These are phyloP conservation scores for Pseudomyrmex cubaensis DNA, from an alignment of 1,140 invertebrate genomes.

Conservation along the genomic window DNA sequence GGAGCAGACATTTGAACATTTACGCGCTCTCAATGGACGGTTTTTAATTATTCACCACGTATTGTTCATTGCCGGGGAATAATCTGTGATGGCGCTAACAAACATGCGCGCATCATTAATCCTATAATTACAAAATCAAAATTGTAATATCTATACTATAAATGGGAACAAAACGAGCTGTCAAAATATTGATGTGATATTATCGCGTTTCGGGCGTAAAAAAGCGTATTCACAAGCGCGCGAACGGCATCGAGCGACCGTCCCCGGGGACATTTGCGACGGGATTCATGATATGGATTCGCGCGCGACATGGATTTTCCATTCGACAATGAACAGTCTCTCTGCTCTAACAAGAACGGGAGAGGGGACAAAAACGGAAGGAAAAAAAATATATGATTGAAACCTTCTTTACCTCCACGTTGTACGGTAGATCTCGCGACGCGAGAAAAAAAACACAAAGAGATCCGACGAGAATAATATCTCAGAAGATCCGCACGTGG, in stretches of 20 bases:
- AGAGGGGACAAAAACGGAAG: not conserved
- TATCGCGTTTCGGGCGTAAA: not conserved
- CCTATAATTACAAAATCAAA: not conserved
- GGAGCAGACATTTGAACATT: too few relatives aligned
- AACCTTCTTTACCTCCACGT: conserved; percentile 67
- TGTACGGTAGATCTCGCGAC: conserved; percentile 27
- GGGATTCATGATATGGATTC: conserved; percentile 26
- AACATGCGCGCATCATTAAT: too few relatives aligned
- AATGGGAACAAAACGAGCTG: not conserved
- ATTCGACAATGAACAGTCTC: conserved; percentile 11
- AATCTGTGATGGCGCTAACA: not conserved
- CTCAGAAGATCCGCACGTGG: conserved; percentile 55
- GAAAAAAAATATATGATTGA: not conserved
- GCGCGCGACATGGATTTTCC: conserved; percentile 39
- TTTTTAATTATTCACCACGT: not conserved
- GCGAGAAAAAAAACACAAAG: not conserved
- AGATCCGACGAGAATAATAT: not conserved
- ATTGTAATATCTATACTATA: not conserved
- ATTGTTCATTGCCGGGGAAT: not conserved
- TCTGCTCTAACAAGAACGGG: not conserved
- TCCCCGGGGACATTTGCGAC: conserved; percentile 25
- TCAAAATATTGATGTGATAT: not conserved
- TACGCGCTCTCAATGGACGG: too few relatives aligned
- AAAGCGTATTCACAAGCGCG: conserved; percentile 38
- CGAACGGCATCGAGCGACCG: conserved; percentile 22